These are phyloP conservation scores for Oryzias celebensis DNA, from an alignment of 2,113 vertebrate species.

Conservation along the genomic window DNA sequence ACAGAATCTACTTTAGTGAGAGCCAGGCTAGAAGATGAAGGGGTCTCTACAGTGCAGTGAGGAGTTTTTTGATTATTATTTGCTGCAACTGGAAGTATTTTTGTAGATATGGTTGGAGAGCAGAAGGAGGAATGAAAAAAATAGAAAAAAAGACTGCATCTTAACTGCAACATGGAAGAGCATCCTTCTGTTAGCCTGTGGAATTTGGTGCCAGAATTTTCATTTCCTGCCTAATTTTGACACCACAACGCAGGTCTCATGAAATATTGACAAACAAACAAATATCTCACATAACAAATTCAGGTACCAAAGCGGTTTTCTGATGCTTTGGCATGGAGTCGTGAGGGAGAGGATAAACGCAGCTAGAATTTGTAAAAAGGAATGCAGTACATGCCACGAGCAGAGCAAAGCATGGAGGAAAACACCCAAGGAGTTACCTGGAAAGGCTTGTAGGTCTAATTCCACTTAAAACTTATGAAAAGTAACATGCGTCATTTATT, in stretches of 20 bases:
- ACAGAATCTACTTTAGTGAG: slow-evolving; percentile 5
- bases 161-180: slow-evolving; percentile 4
- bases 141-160: slow-evolving; percentile 21
- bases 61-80: slow-evolving; percentile 12
- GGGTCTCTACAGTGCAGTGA: background rate
- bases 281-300: slow-evolving; percentile 24
- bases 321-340: background rate
- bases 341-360: slow-evolving; percentile 14
- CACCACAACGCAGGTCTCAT: background rate
- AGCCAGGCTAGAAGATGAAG: background rate
- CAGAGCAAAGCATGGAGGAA: background rate
- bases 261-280: slow-evolving; percentile 13
- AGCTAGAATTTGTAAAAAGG: slow-evolving; percentile 22
- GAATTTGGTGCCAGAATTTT: slow-evolving; percentile 10
- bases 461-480: slow-evolving; percentile 5
- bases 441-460: background rate
- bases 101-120: background rate
- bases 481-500: background rate
- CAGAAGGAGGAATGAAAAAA: background rate
- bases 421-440: background rate
- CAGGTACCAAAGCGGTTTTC: slow-evolving; percentile 13
- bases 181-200: slow-evolving; percentile 13
- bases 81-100: slow-evolving; percentile 1
- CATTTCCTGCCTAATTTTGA: slow-evolving; percentile 13
- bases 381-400: background rate